A percentile compares a stretch with the other conserved stretches of the same genome.
Conservation (phyloP, 1,140 invertebrate genomes). For the Tetragnatha versicolor region DNA sequence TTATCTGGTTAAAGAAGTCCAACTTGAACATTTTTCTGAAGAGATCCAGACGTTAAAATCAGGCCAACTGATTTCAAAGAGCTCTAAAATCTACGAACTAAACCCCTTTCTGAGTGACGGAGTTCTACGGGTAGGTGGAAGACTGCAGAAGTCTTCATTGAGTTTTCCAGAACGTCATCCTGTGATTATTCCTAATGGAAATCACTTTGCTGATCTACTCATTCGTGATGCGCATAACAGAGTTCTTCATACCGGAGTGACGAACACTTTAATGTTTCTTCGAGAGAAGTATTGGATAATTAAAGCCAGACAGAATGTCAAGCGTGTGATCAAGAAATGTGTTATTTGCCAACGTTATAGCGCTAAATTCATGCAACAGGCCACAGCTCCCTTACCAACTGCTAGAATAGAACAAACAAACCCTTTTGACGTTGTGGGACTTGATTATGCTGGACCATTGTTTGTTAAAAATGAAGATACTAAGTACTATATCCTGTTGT, state of each 20-base stretch:
- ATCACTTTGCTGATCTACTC: neutral
- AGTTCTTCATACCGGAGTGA: neutral
- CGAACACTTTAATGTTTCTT: neutral
- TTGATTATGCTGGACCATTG: too few species aligned
- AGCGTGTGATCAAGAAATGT: neutral
- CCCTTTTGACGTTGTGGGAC: neutral
- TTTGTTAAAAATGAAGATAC: too few species aligned
- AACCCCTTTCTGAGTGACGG: slow-evolving; percentile 1
- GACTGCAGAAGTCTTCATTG: neutral
- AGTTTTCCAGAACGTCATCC: neutral
- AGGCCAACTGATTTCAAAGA: neutral
- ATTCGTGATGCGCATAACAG: neutral
- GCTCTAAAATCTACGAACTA: neutral
- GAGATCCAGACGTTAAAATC: neutral
- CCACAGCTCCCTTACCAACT: neutral
- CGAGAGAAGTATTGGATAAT: neutral
- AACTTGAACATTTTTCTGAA: neutral
- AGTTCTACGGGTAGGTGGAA: neutral
- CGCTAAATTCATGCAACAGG: neutral
- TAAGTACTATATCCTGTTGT: too few species aligned
- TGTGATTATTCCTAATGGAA: neutral
- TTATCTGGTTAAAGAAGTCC: neutral
- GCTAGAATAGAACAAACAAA: neutral
- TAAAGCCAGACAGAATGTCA: neutral
- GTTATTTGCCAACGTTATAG: neutral